A percentile compares a stretch with the other conserved stretches of the same genome.
Conservation (phyloP, 2,113 vertebrate genomes). For the Genyomyrus donnyi region DNA sequence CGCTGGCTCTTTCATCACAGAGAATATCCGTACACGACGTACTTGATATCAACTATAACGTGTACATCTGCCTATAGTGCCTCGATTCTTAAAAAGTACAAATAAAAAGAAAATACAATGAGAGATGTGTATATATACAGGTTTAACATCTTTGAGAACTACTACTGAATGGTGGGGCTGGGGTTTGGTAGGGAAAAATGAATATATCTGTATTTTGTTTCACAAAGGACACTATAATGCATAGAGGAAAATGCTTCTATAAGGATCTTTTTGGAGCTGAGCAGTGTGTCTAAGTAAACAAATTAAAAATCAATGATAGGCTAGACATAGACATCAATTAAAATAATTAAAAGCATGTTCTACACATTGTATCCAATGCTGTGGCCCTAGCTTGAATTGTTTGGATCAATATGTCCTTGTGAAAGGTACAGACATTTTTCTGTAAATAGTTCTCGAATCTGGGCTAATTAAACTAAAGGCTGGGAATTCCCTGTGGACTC, state of each 20-base stretch:
- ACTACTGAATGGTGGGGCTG: not conserved
- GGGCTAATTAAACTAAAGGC: constrained; percentile 40
- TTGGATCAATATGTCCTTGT: constrained; percentile 10
- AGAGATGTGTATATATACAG: not conserved
- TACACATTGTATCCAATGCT: not conserved
- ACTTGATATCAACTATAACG: not conserved
- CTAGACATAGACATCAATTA: not conserved
- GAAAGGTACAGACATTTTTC: not conserved
- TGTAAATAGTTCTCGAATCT: constrained; percentile 43
- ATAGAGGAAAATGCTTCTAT: not conserved
- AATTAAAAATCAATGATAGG: not conserved
- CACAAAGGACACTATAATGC: not conserved
- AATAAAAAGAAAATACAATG: not conserved
- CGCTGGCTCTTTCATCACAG: not conserved
- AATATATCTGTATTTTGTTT: not conserved
- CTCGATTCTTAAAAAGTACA: not conserved
- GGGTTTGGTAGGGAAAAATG: not conserved
- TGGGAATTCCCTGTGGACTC: not conserved
- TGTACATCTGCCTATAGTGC: not conserved
- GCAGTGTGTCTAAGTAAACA: not conserved
- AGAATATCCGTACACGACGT: not conserved
- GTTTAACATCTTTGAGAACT: not conserved
- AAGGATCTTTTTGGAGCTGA: not conserved
- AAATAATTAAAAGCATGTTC: constrained; percentile 9
- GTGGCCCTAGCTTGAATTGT: not conserved